Evolutionary conservation across 2,888 invertebrate species (phyloP), one percentile per base, ranked within the genome.

Genomic region (Cosmia trapezina): DNA sequence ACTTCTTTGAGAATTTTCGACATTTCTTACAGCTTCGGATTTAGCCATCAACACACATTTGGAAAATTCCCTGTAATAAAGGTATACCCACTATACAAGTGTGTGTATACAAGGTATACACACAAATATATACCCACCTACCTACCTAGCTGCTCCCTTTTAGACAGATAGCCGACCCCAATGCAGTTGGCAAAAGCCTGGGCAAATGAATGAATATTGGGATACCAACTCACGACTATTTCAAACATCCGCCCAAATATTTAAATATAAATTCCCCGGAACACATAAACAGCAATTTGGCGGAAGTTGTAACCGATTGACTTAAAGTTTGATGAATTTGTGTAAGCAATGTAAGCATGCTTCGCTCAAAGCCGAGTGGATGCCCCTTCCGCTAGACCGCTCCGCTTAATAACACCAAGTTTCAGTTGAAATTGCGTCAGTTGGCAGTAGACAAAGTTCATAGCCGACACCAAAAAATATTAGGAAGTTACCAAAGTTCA

Each of bases 261-360:
- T 43, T 22, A 53, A 33, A 41, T 56, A 33, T 9, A 4, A 12
- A 22, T 57, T n/a, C 4, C 3, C 11, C 28, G 14, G 9, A 41
- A 49, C 22, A 45, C 17, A n/a, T 22, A 65, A 53, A 54, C 17
- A 62, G 19, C 64, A 75, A 76, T 78, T 81, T 59, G 47, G 60
- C 62, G 59, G 59, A 54, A 64, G 45, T 68, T 61, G 70, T 51
- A 60, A 69, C 63, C 66, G 51, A 78, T 74, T 74, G 59, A 49
- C 56, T 64, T 72, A 56, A 84, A 84, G 83, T 79, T 84, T 79
- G 79, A 83, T 79, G 72, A 81, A 82, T 83, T 79, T 73, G 61
- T 73, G 68, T 73, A 76, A 78, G 70, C 63, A 54, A 63, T 70
- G 65, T 73, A 76, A 80, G 72, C 61, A 45, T 61, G 76, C 73